Conservation (phyloP, 35 echinoderm and acorn worm species). For the Apostichopus californicus region DNA sequence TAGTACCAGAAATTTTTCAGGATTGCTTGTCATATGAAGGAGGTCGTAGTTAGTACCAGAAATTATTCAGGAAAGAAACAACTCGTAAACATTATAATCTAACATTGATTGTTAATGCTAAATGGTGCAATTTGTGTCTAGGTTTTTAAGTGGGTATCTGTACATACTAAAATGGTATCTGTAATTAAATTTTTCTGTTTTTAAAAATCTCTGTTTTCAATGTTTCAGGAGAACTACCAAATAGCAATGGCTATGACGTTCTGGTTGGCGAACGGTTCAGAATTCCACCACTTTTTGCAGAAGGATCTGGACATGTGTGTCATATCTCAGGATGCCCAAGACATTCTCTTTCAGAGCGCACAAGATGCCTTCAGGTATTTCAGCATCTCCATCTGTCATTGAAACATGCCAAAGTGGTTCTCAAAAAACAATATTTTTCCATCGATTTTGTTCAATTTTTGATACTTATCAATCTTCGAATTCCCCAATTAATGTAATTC, state of each 20-base stretch:
- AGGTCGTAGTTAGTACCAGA: too few relatives aligned
- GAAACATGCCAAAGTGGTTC: not conserved
- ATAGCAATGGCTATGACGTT: slow-evolving; percentile 82
- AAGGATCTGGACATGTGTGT: slow-evolving; percentile 79
- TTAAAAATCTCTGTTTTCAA: not conserved
- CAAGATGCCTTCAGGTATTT: slow-evolving; percentile 91
- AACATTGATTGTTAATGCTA: too few relatives aligned
- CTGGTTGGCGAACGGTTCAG: slow-evolving; percentile 94
- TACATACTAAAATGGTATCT: too few relatives aligned
- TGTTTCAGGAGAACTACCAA: slow-evolving; percentile 72
- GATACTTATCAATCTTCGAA: too few relatives aligned
- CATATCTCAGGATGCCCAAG: slow-evolving; percentile 94
- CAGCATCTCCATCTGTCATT: not conserved
- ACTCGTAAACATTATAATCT: too few relatives aligned
- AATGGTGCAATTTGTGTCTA: too few relatives aligned
- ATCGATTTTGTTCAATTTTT: too few relatives aligned
- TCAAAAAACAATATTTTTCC: too few relatives aligned
- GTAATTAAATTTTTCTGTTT: not conserved
- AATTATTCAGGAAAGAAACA: too few relatives aligned
- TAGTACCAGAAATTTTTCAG: too few relatives aligned
- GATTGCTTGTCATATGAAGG: too few relatives aligned
- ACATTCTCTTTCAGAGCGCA: slow-evolving; percentile 79
- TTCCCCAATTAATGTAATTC: too few relatives aligned
- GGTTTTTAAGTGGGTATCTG: not conserved
- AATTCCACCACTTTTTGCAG: slow-evolving; percentile 93